Base-by-base conservation (phyloP, 2,888 invertebrate species). In the Crocallis elinguaria region DNA sequence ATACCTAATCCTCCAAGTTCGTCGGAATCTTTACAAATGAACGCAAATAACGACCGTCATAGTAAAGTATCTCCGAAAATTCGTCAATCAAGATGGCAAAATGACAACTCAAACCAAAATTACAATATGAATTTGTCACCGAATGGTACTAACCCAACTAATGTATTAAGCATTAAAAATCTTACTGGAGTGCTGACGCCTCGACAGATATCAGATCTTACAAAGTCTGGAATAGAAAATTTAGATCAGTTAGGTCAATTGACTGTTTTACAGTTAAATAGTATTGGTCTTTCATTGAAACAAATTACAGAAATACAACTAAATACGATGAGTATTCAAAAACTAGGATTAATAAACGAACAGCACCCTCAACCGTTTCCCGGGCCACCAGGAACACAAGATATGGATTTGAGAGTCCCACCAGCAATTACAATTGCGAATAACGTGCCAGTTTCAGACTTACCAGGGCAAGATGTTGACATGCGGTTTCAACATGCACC, bases 231-330 rank as follows among this genome's bases (percentile, higher is more conserved):
- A 46, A 93, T 94, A 35, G 92, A 91, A 48, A 93, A 93, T 77
- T 84, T 94, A 69, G 93, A 94, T 66, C 93, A 94, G 67, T 80
- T 94, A 61, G 88, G 93, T 58, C 93, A 93, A 70, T 79, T 94
- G 49, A 94, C 93, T 35, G 92, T 94, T 52, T 87, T 93, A 25
- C 93, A 94, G 66, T 73, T 94, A 36, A 93, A 93, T 71, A 92
- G 91, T 68, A 92, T 93, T 64, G 94, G 94, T 9, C 82, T 94
- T 43, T 93, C 93, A 3, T 77, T 93, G 49, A 86, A 88, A 66
- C 93, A 94, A 78, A 93, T 94, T 42, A 92, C 92, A 23, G 94
- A 94, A 73, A 93, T 94, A 62, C 94, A 94, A 69, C 76, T 93
- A 49, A 94, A 93, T 76, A 93, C 93, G 6, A 89, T 92, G 82